Conservation (phyloP, 30 jellyfish, hydroid and myxozoan species). For the Phacellophora camtschatica region DNA sequence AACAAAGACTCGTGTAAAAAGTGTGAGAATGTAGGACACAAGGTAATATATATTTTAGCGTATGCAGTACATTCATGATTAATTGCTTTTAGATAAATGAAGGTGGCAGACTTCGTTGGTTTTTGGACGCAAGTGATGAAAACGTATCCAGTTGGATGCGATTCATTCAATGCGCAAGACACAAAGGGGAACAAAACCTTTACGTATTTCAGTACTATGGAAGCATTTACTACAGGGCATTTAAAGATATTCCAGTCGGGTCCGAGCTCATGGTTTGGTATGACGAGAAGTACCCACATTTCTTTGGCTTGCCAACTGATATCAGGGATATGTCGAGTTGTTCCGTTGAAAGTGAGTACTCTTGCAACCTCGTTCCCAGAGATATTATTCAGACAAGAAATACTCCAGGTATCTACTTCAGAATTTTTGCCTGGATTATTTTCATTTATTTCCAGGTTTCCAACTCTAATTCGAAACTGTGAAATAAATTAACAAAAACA, state of each 20-base stretch:
- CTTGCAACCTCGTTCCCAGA: neutral
- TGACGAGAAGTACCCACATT: slow-evolving; percentile 97
- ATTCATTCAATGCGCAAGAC: slow-evolving; percentile 96
- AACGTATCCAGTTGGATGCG: slow-evolving; percentile 98
- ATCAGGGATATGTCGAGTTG: slow-evolving; percentile 89
- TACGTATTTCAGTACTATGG: slow-evolving; percentile 94
- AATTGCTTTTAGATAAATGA: slow-evolving; percentile 73
- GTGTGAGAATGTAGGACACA: too few species aligned
- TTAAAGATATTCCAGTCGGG: slow-evolving; percentile 92
- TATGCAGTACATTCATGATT: neutral
- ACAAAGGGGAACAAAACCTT: slow-evolving; percentile 89
- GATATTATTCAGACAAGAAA: neutral
- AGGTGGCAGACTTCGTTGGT: slow-evolving; percentile 77
- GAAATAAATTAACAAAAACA: too few species aligned
- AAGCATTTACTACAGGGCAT: slow-evolving; percentile 95
- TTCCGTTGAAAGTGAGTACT: slow-evolving; percentile 90
- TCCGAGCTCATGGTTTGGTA: slow-evolving; percentile 95
- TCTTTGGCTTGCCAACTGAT: slow-evolving; percentile 91
- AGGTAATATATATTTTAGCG: too few species aligned
- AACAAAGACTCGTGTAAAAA: too few species aligned
- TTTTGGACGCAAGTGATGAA: slow-evolving; percentile 96
- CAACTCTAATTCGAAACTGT: too few species aligned
- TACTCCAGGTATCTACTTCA: too few species aligned
- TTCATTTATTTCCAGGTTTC: too few species aligned
- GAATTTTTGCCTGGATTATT: too few species aligned